Conservation (phyloP, 35 echinoderm and acorn worm genomes). For the Ophiothrix spiculata region DNA sequence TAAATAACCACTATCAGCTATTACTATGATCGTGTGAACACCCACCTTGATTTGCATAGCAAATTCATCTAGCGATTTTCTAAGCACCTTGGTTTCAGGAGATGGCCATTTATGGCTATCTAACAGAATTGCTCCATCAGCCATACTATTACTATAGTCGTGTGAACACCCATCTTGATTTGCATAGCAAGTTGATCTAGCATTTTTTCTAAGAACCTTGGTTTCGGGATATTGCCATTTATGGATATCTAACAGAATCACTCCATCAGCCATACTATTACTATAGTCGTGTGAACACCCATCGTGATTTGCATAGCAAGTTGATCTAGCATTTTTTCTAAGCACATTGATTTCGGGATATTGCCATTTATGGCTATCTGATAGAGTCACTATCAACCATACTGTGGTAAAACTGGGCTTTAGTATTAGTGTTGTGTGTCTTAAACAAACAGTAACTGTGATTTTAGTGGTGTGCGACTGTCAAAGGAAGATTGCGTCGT, state of each 20-base stretch:
- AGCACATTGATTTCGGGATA: not conserved
- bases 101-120: not conserved
- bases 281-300: no score
- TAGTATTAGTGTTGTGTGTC: no score
- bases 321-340: not conserved
- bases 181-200: not conserved
- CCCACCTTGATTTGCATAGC: constrained; percentile 3
- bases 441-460: no score
- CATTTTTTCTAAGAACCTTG: not conserved
- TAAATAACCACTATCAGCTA: no score
- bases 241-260: not conserved
- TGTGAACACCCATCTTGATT: not conserved
- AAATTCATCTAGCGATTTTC: not conserved
- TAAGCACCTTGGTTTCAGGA: not conserved
- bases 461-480: no score
- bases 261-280: not conserved
- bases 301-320: not conserved
- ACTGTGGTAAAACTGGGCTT: no score
- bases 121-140: not conserved
- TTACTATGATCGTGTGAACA: no score
- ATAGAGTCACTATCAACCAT: not conserved
- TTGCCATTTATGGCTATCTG: not conserved
- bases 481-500: no score
- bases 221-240: not conserved
- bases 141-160: no score